Base-by-base conservation (phyloP, 1,140 invertebrate species). In the Mercenaria mercenaria region DNA sequence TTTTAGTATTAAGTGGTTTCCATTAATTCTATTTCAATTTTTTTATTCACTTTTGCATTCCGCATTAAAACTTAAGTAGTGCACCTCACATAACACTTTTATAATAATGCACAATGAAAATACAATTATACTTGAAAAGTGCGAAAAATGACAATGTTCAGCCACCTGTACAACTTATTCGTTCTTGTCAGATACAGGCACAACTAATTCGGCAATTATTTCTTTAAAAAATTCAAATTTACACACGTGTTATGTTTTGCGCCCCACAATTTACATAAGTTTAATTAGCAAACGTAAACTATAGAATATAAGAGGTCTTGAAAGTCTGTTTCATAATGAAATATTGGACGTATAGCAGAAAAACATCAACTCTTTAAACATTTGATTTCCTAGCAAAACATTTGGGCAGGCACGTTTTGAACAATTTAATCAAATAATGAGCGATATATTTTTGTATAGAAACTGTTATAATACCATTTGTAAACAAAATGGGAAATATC, bases 201-300 rank as follows among this genome's bases (percentile, higher is more conserved):
- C 72, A 10, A 29, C 41, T 52, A 52, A 64, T 61, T 77, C 43
- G 18, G 1, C 69, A 39, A 77, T 79, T 79, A 79, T 87, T 87
- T 72, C 39, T 18, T 50, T 32, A 10, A 59, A 79, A 64, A 20
- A 64, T 47, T 76, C 29, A 39, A 77, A 47, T 76, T 87, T 87
- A 77, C 72, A 79, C 85, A 87, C 85, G 85, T 87, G 85, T 87
- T 77, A 77, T 64, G 34, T 85, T 79, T 79, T 34, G 37, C 39
- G 69, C 26, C 32, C n/a, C 23, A 79, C 10, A 77, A 81, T 80
- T 88, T 88, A 80, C 74, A 79, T 56, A 67, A 52, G 50, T 80
- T 81, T 81, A 88, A 88, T 88, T 88, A 81, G 86, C 86, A 50
- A 88, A 88, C 61, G 77, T 72, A 80, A 69, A 88, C 52, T 67